Evolutionary conservation across 2,888 invertebrate genomes (phyloP), one percentile per base, ranked within the genome.

Genomic region (Zaprionus bogoriensis): DNA sequence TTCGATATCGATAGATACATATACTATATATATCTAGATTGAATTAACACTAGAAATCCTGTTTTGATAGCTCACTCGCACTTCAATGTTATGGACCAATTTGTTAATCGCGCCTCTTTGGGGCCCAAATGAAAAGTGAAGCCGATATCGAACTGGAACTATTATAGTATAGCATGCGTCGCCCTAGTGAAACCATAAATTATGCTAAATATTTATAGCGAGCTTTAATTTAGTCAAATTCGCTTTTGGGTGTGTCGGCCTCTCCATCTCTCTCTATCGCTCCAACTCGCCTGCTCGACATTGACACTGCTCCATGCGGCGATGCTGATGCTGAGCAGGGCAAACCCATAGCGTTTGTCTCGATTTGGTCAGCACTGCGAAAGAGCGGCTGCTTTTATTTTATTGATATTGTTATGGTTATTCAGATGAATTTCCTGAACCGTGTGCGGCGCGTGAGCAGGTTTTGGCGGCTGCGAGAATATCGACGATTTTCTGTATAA

Each of bases 371-470:
- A 36, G 17, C 32, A 17, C 32, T 17, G 17, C 32, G 32, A 3
- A n/a, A n/a, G n/a, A n/a, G n/a, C 32, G 42, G n/a, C 27, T 47
- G 59, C 12, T 75, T 75, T 36, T 36, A 36, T 36, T 36, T 36
- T 36, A 36, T 7, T 36, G 14, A 17, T 75, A 61, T 66, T 74
- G 63, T 78, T 67, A 81, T 82, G 73, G 74, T 69, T 79, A 85
- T 83, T 85, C 65, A 69, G 83, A 83, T 82, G 73, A 75, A 83
- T 82, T 82, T 85, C 83, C 74, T 84, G 73, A 67, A 74, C n/a
- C n/a, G n/a, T n/a, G n/a, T n/a, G n/a, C n/a, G n/a, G n/a, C n/a
- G n/a, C 63, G 41, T 47, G 62, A 67, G 61, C 73, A 67, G 61
- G 74, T 69, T 74, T 71, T 73, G 4, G 17, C 59, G 57, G 71